phyloP scores from a whole-genome alignment of 2,113 vertebrate genomes.

The Blennius ocellaris region DNA sequence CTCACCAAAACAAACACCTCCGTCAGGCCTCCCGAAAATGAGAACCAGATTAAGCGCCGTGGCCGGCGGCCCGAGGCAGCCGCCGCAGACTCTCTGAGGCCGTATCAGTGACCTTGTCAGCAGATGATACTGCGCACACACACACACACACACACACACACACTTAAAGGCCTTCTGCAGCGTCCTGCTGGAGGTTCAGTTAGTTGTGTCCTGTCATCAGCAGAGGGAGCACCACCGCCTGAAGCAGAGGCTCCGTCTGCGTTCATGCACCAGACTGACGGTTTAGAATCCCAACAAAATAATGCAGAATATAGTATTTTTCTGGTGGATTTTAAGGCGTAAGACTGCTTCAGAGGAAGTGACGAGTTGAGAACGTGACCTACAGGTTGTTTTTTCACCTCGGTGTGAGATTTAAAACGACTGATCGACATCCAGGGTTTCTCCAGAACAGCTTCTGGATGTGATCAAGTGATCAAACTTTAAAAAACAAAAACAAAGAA shows the following conservation, averaged over 20 bases:
- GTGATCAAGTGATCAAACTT: too few species aligned
- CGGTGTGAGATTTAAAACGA: not conserved
- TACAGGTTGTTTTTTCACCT: constrained; percentile 1
- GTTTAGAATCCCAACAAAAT: too few species aligned
- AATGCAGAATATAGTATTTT: too few species aligned
- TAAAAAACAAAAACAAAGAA: too few species aligned
- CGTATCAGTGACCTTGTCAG: constrained; percentile 70
- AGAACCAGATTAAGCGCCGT: constrained; percentile 71
- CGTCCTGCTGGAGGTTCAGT: too few species aligned
- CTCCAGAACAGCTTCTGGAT: too few species aligned
- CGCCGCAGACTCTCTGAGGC: constrained; percentile 58
- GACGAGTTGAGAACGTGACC: too few species aligned
- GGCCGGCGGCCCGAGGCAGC: constrained; percentile 58
- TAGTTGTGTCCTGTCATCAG: constrained; percentile 33
- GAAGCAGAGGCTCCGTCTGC: not conserved
- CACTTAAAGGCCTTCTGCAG: too few species aligned
- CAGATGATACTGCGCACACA: constrained; percentile 68
- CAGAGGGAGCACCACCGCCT: constrained; percentile 37
- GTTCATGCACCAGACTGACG: too few species aligned
- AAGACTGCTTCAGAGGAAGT: too few species aligned
- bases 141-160: constrained; percentile 53
- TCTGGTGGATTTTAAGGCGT: too few species aligned
- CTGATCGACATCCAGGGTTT: too few species aligned
- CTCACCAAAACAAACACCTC: constrained; percentile 78
- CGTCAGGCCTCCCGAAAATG: constrained; percentile 73